Conservation (phyloP, 2,888 invertebrate species). For the Ophioninae sp. region DNA sequence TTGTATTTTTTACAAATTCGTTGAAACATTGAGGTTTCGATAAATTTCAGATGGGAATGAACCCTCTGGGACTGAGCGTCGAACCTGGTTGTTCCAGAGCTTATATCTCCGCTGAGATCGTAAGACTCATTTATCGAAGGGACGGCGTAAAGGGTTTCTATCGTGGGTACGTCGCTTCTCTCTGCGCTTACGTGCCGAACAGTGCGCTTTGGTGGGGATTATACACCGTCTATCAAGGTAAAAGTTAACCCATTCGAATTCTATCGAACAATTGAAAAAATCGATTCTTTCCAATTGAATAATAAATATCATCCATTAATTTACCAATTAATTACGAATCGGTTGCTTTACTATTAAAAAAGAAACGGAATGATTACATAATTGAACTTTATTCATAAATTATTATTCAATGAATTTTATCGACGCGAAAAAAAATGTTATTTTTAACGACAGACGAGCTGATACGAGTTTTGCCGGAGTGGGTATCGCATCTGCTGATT, state of each 20-base stretch:
- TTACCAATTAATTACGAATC: neutral
- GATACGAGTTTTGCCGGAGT: slow-evolving; percentile 86
- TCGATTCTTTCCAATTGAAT: neutral
- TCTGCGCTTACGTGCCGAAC: slow-evolving; percentile 97
- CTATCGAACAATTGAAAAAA: neutral
- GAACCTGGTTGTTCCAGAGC: slow-evolving; percentile 85
- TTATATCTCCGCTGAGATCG: slow-evolving; percentile 88
- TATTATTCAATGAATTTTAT: neutral
- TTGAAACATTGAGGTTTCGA: too few relatives aligned
- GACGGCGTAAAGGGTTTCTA: slow-evolving; percentile 96
- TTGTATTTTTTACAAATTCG: too few relatives aligned
- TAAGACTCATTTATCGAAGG: slow-evolving; percentile 88
- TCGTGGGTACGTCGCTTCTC: slow-evolving; percentile 94
- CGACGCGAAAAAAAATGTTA: neutral
- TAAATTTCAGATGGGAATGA: slow-evolving; percentile 83
- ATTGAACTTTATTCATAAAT: neutral
- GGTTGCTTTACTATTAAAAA: neutral
- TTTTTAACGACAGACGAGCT: slow-evolving; percentile 86
- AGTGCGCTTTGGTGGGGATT: slow-evolving; percentile 99
- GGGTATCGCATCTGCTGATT: slow-evolving; percentile 91
- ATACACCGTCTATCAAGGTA: slow-evolving; percentile 96
- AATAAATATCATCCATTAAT: neutral
- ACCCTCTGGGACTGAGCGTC: slow-evolving; percentile 88
- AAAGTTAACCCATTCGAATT: neutral
- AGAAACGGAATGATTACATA: neutral